Base-by-base conservation (phyloP, 2,888 invertebrate genomes). In the Cerceris rybyensis region DNA sequence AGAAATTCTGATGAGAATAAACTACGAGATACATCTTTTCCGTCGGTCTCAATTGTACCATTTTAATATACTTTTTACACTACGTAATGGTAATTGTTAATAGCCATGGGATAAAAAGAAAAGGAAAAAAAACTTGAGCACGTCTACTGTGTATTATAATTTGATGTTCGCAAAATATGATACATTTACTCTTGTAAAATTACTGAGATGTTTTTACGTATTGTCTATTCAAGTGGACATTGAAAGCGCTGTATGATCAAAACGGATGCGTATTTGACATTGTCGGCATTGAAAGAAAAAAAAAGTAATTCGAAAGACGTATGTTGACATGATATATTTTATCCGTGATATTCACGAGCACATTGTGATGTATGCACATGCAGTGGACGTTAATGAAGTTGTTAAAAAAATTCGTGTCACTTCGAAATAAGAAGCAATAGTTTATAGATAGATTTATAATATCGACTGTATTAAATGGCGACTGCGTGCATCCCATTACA, bases 1-100 rank as follows among this genome's bases (percentile, higher is more conserved):
- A 89, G 88, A 88, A 90, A 88, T 90, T 91, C 89, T 89, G 87
- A 89, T 88, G 86, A 89, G 88, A 89, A 90, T 89, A 88, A 90
- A 90, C 82, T 86, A 87, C 84, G 86, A 88, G 76, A 86, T 86
- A 79, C 83, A 84, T 86, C 80, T 81, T 86, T 84, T 86, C 86
- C 86, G 83, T 83, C 83, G 84, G 83, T 86, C 73, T 86, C 75
- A 81, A 86, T 81, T 78, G 78, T 84, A 84, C 79, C 86, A 85
- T 79, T 75, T 80, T 81, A 83, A 85, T 82, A 76, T 78, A 85
- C 75, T 82, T 84, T 84, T 82, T 84, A 84, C 82, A 78, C 75
- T 81, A 78, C 64, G 71, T 79, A 70, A 73, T 70, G 66, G 28
- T 75, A 68, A 83, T 68, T 83, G 81, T 81, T 83, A 55, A 83